phyloP scores from a whole-genome alignment of 2,888 invertebrate species.

The Drosophila bunnanda region DNA sequence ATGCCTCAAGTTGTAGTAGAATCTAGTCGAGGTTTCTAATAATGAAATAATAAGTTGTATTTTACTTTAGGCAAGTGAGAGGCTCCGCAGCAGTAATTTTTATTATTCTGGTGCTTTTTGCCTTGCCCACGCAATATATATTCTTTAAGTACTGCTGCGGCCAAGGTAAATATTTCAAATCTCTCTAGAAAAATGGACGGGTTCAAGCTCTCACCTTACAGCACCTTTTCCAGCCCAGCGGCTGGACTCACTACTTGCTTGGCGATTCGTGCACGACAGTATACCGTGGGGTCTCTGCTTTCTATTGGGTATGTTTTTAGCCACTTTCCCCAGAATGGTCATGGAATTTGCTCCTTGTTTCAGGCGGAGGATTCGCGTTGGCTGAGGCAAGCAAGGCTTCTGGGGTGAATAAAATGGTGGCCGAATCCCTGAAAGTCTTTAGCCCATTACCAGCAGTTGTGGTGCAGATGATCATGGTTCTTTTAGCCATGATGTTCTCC shows the following conservation, averaged over 20 bases:
- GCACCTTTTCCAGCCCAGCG: conserved; percentile 82
- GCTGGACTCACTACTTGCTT: conserved; percentile 88
- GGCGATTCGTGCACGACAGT: conserved; percentile 91
- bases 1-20: too few species aligned
- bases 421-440: conserved; percentile 88
- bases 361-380: conserved; percentile 89
- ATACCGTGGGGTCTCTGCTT: conserved; percentile 95
- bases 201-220: background rate
- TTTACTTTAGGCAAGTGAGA: conserved; percentile 54
- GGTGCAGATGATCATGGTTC: conserved; percentile 85
- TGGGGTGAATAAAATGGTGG: conserved; percentile 76
- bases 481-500: conserved; percentile 89
- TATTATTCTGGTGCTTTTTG: conserved; percentile 91
- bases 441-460: conserved; percentile 86
- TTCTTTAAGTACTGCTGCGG: conserved; percentile 86
- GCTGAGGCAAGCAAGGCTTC: conserved; percentile 24
- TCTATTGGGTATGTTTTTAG: conserved; percentile 88
- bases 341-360: background rate
- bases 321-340: too few species aligned
- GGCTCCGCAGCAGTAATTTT: conserved; percentile 89
- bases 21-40: too few species aligned
- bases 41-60: background rate
- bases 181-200: too few species aligned
- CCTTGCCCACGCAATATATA: conserved; percentile 90
- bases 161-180: conserved; percentile 45